Percentiles rank a stretch among this genome's conserved stretches.
These are phyloP conservation scores for Eristalis arbustorum DNA, from an alignment of 2,888 invertebrate species.

Conservation along the genomic window DNA sequence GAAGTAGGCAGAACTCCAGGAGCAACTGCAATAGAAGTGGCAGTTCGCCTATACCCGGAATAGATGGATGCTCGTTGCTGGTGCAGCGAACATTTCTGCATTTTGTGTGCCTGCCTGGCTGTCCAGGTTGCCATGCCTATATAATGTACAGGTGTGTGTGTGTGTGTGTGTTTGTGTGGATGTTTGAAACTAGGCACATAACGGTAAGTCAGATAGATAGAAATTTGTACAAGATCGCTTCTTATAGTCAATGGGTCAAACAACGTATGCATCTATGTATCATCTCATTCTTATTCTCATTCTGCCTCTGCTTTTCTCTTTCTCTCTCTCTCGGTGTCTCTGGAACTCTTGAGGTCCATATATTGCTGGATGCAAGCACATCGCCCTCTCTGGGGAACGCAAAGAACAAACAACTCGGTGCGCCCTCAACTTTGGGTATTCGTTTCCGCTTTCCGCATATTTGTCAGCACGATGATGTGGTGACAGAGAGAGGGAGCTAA, in stretches of 20 bases:
- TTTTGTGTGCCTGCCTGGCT: background rate
- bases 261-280: slow-evolving; percentile 49
- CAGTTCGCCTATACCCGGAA: slow-evolving; percentile 51
- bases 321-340: slow-evolving; percentile 3
- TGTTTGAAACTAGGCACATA: slow-evolving; percentile 65
- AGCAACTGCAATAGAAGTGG: slow-evolving; percentile 34
- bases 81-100: background rate
- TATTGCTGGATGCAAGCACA: background rate
- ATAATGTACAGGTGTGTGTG: slow-evolving; percentile 30
- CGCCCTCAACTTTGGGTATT: slow-evolving; percentile 63
- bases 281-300: slow-evolving; percentile 11
- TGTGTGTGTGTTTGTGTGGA: slow-evolving; percentile 60
- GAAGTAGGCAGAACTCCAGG: slow-evolving; percentile 23
- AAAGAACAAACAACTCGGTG: slow-evolving; percentile 51
- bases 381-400: slow-evolving; percentile 15
- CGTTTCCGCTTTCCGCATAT: slow-evolving; percentile 68
- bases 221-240: slow-evolving; percentile 70
- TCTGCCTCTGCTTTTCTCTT: background rate
- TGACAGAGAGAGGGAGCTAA: background rate
- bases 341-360: background rate
- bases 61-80: slow-evolving; percentile 31
- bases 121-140: slow-evolving; percentile 10
- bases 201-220: slow-evolving; percentile 66
- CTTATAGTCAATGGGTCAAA: slow-evolving; percentile 71
- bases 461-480: slow-evolving; percentile 25